A percentile compares a stretch with the other conserved stretches of the same genome.
Evolutionary conservation across 2,797 vertebrate genomes (phyloP).

Genomic region (Hydrophis major): DNA sequence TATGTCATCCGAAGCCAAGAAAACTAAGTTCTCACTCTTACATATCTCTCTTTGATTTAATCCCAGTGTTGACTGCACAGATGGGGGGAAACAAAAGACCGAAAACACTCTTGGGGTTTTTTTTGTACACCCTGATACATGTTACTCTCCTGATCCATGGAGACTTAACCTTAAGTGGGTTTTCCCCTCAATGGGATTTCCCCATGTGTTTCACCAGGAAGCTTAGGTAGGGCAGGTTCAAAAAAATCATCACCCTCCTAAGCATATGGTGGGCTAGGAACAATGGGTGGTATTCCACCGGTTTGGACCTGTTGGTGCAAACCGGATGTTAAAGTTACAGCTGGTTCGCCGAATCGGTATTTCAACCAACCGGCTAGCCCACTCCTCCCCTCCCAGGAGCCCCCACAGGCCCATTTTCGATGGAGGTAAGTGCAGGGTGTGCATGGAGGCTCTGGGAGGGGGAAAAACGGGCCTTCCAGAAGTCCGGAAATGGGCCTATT

Average conservation of each 20-base stretch:
- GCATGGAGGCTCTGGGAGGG: too few species aligned
- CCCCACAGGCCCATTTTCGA: too few species aligned
- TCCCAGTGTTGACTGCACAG: neutral
- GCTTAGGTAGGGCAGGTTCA: fast-evolving
- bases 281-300: too few species aligned
- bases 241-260: neutral
- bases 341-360: too few species aligned
- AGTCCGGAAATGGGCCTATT: too few species aligned
- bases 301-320: too few species aligned
- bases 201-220: neutral
- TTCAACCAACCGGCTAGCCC: too few species aligned
- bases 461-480: too few species aligned
- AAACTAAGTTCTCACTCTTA: neutral
- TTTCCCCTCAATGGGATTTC: neutral
- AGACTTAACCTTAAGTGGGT: neutral
- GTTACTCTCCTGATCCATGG: neutral
- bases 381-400: too few species aligned
- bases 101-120: neutral
- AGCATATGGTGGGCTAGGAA: neutral
- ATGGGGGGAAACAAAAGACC: neutral
- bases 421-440: too few species aligned
- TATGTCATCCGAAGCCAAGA: neutral
- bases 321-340: too few species aligned
- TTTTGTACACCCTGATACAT: neutral
- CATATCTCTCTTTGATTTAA: neutral